phyloP scores from a whole-genome alignment of 2,888 invertebrate species.

The Cyclophora albipunctata region DNA sequence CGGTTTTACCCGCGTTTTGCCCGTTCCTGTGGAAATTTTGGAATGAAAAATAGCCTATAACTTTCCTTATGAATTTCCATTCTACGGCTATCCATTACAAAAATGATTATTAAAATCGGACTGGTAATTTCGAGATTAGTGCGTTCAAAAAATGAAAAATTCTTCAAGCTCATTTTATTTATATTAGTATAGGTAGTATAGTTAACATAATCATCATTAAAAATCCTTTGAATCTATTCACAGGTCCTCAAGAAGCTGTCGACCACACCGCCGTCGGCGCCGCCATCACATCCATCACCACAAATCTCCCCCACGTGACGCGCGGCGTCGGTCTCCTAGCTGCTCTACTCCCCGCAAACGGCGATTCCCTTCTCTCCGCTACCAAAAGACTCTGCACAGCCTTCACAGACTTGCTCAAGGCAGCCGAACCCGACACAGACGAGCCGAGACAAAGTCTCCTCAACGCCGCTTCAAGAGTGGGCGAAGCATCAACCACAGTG shows the following conservation, averaged over 20 bases:
- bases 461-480: constrained; percentile 96
- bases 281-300: constrained; percentile 97
- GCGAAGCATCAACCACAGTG: constrained; percentile 96
- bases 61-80: no score
- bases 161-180: no score
- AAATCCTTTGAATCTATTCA: background rate
- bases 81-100: no score
- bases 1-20: no score
- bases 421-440: constrained; percentile 95
- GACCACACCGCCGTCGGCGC: constrained; percentile 97
- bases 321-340: constrained; percentile 96
- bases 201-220: no score
- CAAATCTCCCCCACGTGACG: constrained; percentile 96
- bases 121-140: no score
- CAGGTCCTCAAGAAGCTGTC: constrained; percentile 87
- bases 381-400: constrained; percentile 94
- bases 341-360: constrained; percentile 92
- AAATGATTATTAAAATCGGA: no score
- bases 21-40: no score
- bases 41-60: no score
- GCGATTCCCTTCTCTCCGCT: constrained; percentile 92
- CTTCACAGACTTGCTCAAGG: constrained; percentile 94
- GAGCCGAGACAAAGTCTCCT: constrained; percentile 94
- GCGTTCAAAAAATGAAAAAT: no score
- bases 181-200: no score